Evolutionary conservation across 2,797 vertebrate species (phyloP).

Genomic region (Molossus alvarezi): DNA sequence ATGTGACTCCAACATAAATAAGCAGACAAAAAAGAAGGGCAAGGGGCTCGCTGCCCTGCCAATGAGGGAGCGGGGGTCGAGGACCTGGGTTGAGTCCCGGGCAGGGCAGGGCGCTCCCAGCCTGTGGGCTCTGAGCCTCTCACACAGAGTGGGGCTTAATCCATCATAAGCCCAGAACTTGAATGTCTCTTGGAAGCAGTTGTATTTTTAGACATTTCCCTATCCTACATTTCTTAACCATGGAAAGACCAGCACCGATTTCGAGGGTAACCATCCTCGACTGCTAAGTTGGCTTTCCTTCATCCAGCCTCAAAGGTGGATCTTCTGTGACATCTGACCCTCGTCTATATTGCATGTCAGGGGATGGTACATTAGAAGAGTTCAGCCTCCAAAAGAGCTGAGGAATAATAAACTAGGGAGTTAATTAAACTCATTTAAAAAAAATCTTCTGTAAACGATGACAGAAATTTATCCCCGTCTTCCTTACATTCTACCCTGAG

Average conservation of each 20-base stretch:
- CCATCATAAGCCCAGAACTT: constrained; percentile 77
- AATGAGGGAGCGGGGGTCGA: neutral
- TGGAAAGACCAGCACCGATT: constrained; percentile 56
- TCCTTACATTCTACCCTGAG: neutral
- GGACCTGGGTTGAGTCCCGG: neutral
- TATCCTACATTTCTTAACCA: constrained; percentile 78
- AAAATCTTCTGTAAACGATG: constrained; percentile 41
- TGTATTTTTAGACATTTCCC: constrained; percentile 82
- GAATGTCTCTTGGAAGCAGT: constrained; percentile 77
- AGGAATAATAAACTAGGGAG: constrained; percentile 69
- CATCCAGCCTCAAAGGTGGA: constrained; percentile 30
- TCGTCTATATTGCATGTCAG: constrained; percentile 21
- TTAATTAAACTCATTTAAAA: constrained; percentile 78
- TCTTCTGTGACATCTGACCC: constrained; percentile 43
- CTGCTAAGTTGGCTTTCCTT: constrained; percentile 78
- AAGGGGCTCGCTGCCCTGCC: neutral
- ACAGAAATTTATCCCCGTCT: constrained; percentile 56
- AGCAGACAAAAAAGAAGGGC: constrained; percentile 1
- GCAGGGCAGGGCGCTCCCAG: neutral
- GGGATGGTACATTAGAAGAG: neutral
- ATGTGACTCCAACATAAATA: constrained; percentile 63
- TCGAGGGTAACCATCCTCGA: constrained; percentile 9
- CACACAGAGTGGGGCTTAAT: constrained; percentile 52
- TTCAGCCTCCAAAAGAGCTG: constrained; percentile 41
- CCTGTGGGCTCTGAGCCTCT: neutral